Conservation (phyloP, 1,140 invertebrate species). For the Hormaphis cornu region DNA sequence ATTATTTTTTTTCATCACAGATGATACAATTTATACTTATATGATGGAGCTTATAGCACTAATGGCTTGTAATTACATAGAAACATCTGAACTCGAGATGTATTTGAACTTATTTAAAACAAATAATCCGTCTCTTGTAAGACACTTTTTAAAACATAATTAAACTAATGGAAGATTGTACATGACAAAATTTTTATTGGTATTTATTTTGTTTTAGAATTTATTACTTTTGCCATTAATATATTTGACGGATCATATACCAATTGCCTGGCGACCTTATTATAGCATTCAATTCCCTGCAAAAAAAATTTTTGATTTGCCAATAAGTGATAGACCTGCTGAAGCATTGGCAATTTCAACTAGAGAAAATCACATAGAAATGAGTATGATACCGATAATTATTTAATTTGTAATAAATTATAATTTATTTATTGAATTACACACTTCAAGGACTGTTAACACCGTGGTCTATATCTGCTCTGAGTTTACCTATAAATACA, state of each 20-base stretch:
- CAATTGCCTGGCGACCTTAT: slow-evolving; percentile 46
- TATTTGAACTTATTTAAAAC: slow-evolving; percentile 51
- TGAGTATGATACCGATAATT: neutral
- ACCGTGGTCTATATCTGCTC: slow-evolving; percentile 47
- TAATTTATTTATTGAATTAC: neutral
- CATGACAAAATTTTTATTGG: neutral
- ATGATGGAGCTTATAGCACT: slow-evolving; percentile 49
- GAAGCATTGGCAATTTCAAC: slow-evolving; percentile 37
- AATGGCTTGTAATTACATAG: slow-evolving; percentile 49
- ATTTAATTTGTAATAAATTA: neutral
- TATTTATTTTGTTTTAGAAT: slow-evolving; percentile 36
- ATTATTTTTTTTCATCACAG: slow-evolving; percentile 37
- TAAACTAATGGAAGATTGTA: neutral
- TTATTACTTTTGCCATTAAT: slow-evolving; percentile 47
- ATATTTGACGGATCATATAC: slow-evolving; percentile 44
- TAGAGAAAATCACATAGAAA: slow-evolving; percentile 33
- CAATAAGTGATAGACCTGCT: slow-evolving; percentile 35
- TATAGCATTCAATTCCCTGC: slow-evolving; percentile 51
- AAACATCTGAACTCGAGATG: slow-evolving; percentile 46
- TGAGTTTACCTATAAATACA: slow-evolving; percentile 46
- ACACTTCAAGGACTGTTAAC: slow-evolving; percentile 38
- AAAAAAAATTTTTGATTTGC: slow-evolving; percentile 23
- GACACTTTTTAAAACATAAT: slow-evolving; percentile 19
- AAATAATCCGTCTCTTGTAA: slow-evolving; percentile 45
- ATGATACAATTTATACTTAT: slow-evolving; percentile 47